phyloP scores from a whole-genome alignment of 2,113 vertebrate genomes.

The Scytalopus superciliaris region DNA sequence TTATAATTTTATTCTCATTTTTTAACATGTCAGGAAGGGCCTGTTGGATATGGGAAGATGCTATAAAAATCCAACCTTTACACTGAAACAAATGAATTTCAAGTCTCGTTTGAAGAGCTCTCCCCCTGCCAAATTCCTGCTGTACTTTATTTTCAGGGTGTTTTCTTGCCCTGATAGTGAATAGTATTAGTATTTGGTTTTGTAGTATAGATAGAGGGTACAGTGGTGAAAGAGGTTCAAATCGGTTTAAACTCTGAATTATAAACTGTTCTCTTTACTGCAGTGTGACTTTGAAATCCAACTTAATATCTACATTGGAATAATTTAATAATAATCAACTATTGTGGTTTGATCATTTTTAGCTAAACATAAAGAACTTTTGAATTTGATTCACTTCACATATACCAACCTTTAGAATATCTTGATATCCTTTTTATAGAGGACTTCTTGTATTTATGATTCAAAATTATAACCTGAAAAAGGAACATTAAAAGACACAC shows the following conservation, averaged over 20 bases:
- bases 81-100: neutral
- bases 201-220: neutral
- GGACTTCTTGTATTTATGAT: neutral
- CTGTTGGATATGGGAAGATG: neutral
- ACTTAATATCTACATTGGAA: neutral
- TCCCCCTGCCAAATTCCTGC: neutral
- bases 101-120: neutral
- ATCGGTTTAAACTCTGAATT: neutral
- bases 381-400: neutral
- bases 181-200: neutral
- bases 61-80: neutral
- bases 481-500: neutral
- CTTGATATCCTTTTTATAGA: neutral
- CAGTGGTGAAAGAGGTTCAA: neutral
- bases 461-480: neutral
- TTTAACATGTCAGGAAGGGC: neutral
- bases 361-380: neutral
- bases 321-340: neutral
- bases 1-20: neutral
- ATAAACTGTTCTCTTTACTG: neutral
- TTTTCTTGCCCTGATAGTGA: neutral
- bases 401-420: neutral
- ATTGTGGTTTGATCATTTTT: neutral
- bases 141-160: neutral
- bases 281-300: neutral